These are phyloP conservation scores for Scaptomyza polygonia DNA, from an alignment of 2,888 invertebrate species.

Conservation along the genomic window DNA sequence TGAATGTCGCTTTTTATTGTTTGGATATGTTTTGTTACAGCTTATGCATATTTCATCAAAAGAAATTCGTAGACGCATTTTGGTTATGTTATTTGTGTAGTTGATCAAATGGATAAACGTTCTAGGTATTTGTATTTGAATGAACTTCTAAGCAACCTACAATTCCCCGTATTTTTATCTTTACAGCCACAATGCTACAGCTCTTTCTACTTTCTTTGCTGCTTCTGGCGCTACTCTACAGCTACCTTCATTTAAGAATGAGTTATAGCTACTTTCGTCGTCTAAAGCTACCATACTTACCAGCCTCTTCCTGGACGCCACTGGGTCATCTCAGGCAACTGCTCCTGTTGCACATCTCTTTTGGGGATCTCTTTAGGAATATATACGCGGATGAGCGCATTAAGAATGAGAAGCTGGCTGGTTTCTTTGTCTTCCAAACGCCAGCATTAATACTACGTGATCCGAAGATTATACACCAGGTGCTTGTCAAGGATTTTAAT, in stretches of 20 bases:
- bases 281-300: constrained; percentile 75
- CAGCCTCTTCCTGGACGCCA: constrained; percentile 73
- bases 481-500: constrained; percentile 83
- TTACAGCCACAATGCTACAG: constrained; percentile 34
- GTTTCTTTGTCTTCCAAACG: constrained; percentile 84
- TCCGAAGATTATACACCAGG: constrained; percentile 82
- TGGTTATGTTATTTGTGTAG: background rate
- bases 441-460: constrained; percentile 84
- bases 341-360: constrained; percentile 75
- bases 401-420: constrained; percentile 64
- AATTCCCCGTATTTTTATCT: background rate
- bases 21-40: background rate
- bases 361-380: constrained; percentile 80
- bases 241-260: constrained; percentile 40
- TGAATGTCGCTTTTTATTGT: constrained; percentile 31
- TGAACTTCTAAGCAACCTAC: background rate
- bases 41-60: background rate
- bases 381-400: constrained; percentile 74
- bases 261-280: constrained; percentile 72
- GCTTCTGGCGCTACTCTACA: constrained; percentile 24
- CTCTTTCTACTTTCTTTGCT: constrained; percentile 30
- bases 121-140: background rate
- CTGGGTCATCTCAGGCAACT: constrained; percentile 83
- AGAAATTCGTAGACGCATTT: background rate
- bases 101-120: background rate